Percentiles rank a stretch among this genome's conserved stretches.
phyloP scores from a whole-genome alignment of 2,797 vertebrate species.

The Natrix natrix region DNA sequence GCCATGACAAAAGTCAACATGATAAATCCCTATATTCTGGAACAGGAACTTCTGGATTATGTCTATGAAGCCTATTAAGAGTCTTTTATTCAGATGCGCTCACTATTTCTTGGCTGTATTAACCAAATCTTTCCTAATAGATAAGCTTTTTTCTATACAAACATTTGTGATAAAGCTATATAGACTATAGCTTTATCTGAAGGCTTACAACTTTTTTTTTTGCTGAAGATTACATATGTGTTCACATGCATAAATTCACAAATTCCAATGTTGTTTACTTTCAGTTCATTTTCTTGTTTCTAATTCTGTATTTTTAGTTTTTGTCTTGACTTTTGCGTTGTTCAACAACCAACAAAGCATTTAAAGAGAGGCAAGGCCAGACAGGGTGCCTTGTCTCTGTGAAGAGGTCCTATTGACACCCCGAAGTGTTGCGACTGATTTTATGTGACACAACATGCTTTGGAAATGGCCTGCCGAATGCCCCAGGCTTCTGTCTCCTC shows the following conservation, averaged over 20 bases:
- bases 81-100: not conserved
- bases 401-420: not conserved
- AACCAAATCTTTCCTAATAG: not conserved
- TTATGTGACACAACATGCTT: not conserved
- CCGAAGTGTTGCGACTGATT: not conserved
- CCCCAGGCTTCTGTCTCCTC: not conserved
- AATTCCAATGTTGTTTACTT: not conserved
- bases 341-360: not conserved
- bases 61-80: not conserved
- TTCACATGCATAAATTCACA: not conserved
- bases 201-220: not conserved
- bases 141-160: not conserved
- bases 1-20: not conserved
- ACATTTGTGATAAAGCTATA: not conserved
- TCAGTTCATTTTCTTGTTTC: not conserved
- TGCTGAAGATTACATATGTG: not conserved
- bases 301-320: not conserved
- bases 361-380: not conserved
- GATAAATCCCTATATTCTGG: not conserved
- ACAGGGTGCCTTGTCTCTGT: not conserved
- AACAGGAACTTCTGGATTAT: not conserved
- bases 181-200: not conserved
- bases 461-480: not conserved
- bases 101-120: not conserved
- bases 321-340: not conserved